A percentile compares a stretch with the other conserved stretches of the same genome.
Conservation (phyloP, 1,140 invertebrate genomes). For the Heliconius melpomene region DNA sequence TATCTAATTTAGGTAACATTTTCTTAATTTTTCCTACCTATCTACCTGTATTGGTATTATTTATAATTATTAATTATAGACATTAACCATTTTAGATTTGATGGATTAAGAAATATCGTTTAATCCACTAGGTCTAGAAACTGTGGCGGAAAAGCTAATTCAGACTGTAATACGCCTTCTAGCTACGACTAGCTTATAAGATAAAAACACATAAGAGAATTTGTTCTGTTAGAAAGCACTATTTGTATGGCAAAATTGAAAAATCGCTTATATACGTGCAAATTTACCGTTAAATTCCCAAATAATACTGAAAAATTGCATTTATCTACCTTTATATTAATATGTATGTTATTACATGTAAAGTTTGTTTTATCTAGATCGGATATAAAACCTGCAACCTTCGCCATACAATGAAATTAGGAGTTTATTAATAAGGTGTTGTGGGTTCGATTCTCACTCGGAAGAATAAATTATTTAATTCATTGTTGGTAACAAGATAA, state of each 20-base stretch:
- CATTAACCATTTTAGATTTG: not conserved
- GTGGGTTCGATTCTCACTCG: too few species aligned
- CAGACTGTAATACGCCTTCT: not conserved
- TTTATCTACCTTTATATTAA: slow-evolving; percentile 2
- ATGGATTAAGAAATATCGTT: not conserved
- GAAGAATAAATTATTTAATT: too few species aligned
- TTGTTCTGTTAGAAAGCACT: not conserved
- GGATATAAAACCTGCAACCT: too few species aligned
- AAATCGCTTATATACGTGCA: not conserved
- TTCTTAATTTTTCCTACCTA: too few species aligned
- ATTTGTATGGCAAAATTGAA: not conserved
- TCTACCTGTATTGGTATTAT: too few species aligned
- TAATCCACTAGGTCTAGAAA: slow-evolving; percentile 2
- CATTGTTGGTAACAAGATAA: too few species aligned
- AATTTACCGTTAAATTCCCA: not conserved
- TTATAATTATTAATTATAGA: too few species aligned
- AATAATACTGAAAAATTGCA: not conserved
- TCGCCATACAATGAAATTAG: too few species aligned
- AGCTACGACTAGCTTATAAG: not conserved
- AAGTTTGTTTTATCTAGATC: not conserved
- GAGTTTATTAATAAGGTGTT: too few species aligned
- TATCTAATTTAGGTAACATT: too few species aligned
- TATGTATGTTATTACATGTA: not conserved
- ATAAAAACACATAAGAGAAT: not conserved
- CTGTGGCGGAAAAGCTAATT: not conserved